Percentiles rank a stretch among this genome's conserved stretches.
Conservation (phyloP, 53 echinoderm and acorn worm genomes). For the Echinometra lucunter region DNA sequence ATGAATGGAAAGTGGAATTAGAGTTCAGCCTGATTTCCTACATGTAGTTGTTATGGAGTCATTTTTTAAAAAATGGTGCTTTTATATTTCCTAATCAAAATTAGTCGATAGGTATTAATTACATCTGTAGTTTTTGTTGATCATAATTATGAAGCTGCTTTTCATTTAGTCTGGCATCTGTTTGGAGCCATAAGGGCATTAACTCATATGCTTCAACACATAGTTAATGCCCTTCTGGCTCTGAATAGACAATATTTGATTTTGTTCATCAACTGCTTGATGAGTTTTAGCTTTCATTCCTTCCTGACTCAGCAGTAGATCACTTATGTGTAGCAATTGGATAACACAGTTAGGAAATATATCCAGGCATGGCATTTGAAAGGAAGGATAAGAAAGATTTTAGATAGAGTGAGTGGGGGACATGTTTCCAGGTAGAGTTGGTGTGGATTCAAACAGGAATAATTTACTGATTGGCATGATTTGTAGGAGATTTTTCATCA, state of each 20-base stretch:
- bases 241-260: neutral
- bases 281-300: neutral
- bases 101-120: no score
- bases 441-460: neutral
- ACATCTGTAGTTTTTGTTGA: neutral
- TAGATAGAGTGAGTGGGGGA: conserved; percentile 13
- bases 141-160: neutral
- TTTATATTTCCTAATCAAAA: no score
- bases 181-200: no score
- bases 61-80: neutral
- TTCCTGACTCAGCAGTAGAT: conserved; percentile 36
- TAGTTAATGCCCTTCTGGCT: no score
- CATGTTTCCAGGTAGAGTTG: conserved; percentile 17
- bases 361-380: conserved; percentile 40
- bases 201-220: no score
- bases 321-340: conserved; percentile 42
- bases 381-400: conserved; percentile 52
- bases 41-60: neutral
- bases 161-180: no score
- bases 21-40: neutral
- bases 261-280: conserved; percentile 6
- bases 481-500: conserved; percentile 49
- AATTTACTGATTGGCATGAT: conserved; percentile 37
- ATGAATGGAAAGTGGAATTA: neutral
- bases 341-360: conserved; percentile 53